phyloP scores from a whole-genome alignment of 2,797 vertebrate genomes.

The Micromesistius poutassou region DNA sequence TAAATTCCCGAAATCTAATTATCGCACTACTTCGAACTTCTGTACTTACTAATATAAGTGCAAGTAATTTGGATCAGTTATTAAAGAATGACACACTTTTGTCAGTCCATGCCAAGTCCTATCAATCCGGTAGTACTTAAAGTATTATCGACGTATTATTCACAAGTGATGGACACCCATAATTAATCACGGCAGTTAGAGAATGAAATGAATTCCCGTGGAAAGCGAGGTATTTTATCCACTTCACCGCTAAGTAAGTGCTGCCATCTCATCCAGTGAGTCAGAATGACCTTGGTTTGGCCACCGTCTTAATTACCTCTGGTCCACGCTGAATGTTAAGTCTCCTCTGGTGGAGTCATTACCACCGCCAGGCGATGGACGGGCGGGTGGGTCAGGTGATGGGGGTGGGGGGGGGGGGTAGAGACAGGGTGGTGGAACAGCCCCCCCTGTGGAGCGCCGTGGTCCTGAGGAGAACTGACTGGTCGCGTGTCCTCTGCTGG shows the following conservation, averaged over 20 bases:
- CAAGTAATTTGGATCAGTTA: not conserved
- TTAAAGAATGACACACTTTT: constrained; percentile 6
- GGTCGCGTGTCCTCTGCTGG: not conserved
- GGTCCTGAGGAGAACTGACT: not conserved
- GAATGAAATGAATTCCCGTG: constrained; percentile 24
- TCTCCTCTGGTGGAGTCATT: constrained; percentile 72
- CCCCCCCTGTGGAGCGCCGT: too few species aligned
- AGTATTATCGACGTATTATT: constrained; percentile 8
- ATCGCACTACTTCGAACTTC: not conserved
- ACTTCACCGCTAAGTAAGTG: constrained; percentile 46
- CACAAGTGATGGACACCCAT: constrained; percentile 23
- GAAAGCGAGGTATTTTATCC: constrained; percentile 37
- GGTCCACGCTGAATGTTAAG: constrained; percentile 65
- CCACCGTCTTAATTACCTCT: constrained; percentile 70
- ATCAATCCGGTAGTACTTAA: not conserved
- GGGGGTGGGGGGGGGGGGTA: constrained; percentile 12
- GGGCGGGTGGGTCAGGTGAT: constrained; percentile 70
- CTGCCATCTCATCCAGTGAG: constrained; percentile 57
- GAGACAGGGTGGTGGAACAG: too few species aligned
- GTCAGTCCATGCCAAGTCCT: not conserved
- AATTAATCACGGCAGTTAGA: constrained; percentile 13
- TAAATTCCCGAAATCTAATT: not conserved
- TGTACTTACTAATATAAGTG: not conserved
- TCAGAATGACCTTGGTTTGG: constrained; percentile 71
- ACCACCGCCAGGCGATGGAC: constrained; percentile 70